Conservation (phyloP, 2,888 invertebrate genomes). For the Vanessa cardui region DNA sequence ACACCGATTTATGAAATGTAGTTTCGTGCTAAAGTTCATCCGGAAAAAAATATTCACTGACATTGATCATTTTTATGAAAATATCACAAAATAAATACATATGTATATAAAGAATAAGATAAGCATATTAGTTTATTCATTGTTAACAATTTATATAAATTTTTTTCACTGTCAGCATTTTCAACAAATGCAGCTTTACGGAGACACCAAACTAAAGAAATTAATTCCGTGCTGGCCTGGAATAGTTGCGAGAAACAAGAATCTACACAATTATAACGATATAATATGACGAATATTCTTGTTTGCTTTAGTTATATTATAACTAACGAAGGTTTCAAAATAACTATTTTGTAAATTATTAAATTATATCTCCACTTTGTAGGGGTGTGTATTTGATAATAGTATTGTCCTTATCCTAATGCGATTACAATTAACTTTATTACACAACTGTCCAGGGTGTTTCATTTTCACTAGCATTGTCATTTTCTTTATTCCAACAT, state of each 20-base stretch:
- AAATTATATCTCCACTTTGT: no score
- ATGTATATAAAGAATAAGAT: neutral
- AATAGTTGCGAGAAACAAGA: constrained; percentile 4
- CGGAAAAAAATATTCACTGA: no score
- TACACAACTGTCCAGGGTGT: no score
- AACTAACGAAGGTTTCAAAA: neutral
- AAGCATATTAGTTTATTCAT: neutral
- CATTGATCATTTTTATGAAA: no score
- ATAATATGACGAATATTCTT: neutral
- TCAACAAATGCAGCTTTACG: neutral
- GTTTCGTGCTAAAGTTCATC: no score
- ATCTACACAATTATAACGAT: neutral
- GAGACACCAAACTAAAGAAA: neutral
- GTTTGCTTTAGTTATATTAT: neutral
- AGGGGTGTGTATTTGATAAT: no score
- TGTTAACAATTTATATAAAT: neutral
- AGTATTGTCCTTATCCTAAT: no score
- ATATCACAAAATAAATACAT: no score
- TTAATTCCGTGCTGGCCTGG: neutral
- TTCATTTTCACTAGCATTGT: no score
- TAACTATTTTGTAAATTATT: neutral
- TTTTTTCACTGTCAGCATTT: neutral
- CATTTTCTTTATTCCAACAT: no score
- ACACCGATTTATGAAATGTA: no score
- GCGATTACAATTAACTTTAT: no score